Evolutionary conservation across 1,140 invertebrate genomes (phyloP).

Genomic region (Teleopsis dalmanni): DNA sequence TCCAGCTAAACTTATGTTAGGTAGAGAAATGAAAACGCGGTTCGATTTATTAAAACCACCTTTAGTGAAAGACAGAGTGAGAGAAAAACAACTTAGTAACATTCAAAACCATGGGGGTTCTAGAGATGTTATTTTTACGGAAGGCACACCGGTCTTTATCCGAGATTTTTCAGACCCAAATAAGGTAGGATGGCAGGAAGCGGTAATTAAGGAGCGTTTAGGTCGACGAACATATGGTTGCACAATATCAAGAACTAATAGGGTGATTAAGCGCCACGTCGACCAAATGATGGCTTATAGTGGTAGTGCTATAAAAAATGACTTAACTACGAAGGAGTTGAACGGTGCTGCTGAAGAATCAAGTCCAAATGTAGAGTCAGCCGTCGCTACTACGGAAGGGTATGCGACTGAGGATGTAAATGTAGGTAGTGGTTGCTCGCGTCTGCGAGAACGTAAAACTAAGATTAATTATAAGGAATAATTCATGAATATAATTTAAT

Average conservation of each 20-base stretch:
- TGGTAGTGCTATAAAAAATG: no score
- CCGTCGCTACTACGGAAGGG: no score
- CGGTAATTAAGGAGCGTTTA: conserved; percentile 1
- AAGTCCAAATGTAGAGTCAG: no score
- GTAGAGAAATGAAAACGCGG: conserved; percentile 16
- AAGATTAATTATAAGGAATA: no score
- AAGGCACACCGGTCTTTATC: conserved; percentile 7
- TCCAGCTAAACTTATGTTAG: conserved; percentile 5
- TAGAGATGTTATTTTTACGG: not conserved
- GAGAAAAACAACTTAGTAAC: conserved; percentile 1
- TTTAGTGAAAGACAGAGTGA: not conserved
- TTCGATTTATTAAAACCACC: conserved; percentile 6
- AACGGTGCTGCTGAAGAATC: no score
- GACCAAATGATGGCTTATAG: conserved; percentile 4
- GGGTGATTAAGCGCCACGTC: conserved; percentile 6
- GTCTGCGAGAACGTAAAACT: no score
- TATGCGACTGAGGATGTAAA: no score
- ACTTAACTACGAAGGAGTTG: no score
- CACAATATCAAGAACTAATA: not conserved
- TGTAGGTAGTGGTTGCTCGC: no score
- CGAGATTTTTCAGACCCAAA: conserved; percentile 3
- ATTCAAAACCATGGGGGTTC: conserved; percentile 4
- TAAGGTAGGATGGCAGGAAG: not conserved
- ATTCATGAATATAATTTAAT: no score
- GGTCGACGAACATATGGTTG: conserved; percentile 7